Base-by-base conservation (phyloP, 2,888 invertebrate genomes). In the Tetheella fluctuosa region DNA sequence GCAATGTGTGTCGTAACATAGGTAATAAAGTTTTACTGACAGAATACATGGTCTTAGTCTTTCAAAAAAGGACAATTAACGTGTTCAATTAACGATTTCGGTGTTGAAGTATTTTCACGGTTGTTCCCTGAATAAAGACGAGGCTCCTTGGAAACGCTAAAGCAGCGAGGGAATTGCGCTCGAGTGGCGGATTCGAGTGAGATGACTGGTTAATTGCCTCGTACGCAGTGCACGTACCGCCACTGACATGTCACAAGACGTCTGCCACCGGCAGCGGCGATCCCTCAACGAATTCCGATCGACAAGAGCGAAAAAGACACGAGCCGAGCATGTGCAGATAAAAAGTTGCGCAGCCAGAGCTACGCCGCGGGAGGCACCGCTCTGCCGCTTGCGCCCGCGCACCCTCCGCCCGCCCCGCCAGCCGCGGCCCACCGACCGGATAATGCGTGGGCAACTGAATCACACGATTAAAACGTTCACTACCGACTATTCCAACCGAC, bases 301-400 rank as follows among this genome's bases (percentile, higher is more conserved):
- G 89, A 85, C 81, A 91, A 90, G 91, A 91, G 91, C 90, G 91
- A 91, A 92, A 92, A 93, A 90, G 90, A 92, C 92, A 92, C 91
- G 92, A 90, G 90, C 88, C 85, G 85, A 86, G 90, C 89, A 91
- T 88, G 85, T 83, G 81, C 69, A 65, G 78, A 77, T 85, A 93
- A 93, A 93, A 93, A 93, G 86, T 87, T 76, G 90, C 79, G 76
- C 78, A 79, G 83, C 86, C 80, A 76, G 84, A 78, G 83, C 80
- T 70, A 73, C 90, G 76, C 87, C 68, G 89, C 86, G 88, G 92
- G 90, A 88, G 90, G 90, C 89, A 81, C 71, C 69, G 77, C 74
- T 76, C 73, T 59, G 70, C 74, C 74, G 70, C 72, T 69, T 69
- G 70, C 69, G 64, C 70, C 73, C 73, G 73, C 74, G 70, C 74